Percentiles rank a stretch among this genome's conserved stretches.
Evolutionary conservation across 1,140 invertebrate genomes (phyloP).

Genomic region (Drosophila tropicalis): DNA sequence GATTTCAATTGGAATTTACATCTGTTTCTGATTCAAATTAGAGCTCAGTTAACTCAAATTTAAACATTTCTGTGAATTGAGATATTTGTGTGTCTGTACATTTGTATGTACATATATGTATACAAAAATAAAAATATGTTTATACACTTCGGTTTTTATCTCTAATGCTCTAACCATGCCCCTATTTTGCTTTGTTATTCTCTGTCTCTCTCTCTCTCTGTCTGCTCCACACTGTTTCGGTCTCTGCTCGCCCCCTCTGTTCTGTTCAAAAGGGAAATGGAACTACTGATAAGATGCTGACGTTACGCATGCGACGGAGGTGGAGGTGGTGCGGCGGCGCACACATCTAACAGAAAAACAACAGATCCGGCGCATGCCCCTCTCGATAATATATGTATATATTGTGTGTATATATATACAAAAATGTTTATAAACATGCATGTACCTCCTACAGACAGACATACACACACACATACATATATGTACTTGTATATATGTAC

Average conservation of each 20-base stretch:
- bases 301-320: slow-evolving; percentile 8
- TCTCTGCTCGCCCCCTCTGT: background rate
- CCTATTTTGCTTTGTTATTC: background rate
- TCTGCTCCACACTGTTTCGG: background rate
- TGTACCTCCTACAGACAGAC: background rate
- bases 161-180: background rate
- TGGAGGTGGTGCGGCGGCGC: slow-evolving; percentile 8
- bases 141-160: slow-evolving; percentile 3
- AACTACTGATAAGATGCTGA: slow-evolving; percentile 8
- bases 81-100: background rate
- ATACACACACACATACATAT: background rate
- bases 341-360: slow-evolving; percentile 4
- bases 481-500: background rate
- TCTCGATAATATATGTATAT: background rate
- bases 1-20: too few species aligned
- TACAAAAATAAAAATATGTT: too few species aligned
- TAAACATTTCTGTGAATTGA: too few species aligned
- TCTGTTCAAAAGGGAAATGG: slow-evolving; percentile 4
- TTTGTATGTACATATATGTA: background rate
- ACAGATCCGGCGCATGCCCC: slow-evolving; percentile 6
- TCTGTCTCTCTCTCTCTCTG: background rate
- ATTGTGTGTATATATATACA: background rate
- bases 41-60: too few species aligned
- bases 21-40: too few species aligned
- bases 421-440: slow-evolving; percentile 10